Base-by-base conservation (phyloP, 2,888 invertebrate species). In the Keiferia lycopersicella region DNA sequence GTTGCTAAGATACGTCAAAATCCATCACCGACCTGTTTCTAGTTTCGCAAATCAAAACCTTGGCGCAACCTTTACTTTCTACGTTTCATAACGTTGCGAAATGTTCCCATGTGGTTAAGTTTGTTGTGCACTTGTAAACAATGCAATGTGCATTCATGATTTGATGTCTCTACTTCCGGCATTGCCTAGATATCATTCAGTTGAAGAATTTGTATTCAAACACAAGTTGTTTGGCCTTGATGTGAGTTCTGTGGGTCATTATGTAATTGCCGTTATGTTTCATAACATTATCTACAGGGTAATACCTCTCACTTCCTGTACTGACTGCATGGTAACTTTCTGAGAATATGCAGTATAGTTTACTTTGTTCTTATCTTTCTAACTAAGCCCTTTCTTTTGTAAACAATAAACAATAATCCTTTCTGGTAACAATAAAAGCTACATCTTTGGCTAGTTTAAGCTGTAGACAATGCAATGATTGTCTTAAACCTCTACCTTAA, bases 41-140 rank as follows among this genome's bases (percentile, higher is more conserved):
- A 48, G 53, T 67, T 67, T 68, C 67, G 66, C 69, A 73, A 71
- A 39, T 62, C 60, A 50, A 48, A 45, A 14, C 58, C 65, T 66
- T 64, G 65, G 66, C 69, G 64, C 70, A 70, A 74, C 72, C 65
- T 69, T 68, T 68, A 77, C 76, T 80, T 79, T 79, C 77, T 67
- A 71, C 66, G 73, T 80, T 77, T 81, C 76, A 71, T 76, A 80
- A 77, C 69, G 72, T 75, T 72, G 68, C 63, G 65, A 70, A 61
- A 63, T 75, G 53, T 67, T 66, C 68, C 67, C 69, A 69, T 67
- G 67, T 66, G 64, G 53, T 61, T 22, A 60, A 62, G 18, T 61
- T 41, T 65, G 63, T 69, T 68, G 66, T 69, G 10, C 14, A 56
- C 22, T 58, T 20, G 10, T 10, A n/a, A 41, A 59, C 30, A 18